Evolutionary conservation across 2,113 vertebrate species (phyloP).

Genomic region (Pseudonaja textilis): DNA sequence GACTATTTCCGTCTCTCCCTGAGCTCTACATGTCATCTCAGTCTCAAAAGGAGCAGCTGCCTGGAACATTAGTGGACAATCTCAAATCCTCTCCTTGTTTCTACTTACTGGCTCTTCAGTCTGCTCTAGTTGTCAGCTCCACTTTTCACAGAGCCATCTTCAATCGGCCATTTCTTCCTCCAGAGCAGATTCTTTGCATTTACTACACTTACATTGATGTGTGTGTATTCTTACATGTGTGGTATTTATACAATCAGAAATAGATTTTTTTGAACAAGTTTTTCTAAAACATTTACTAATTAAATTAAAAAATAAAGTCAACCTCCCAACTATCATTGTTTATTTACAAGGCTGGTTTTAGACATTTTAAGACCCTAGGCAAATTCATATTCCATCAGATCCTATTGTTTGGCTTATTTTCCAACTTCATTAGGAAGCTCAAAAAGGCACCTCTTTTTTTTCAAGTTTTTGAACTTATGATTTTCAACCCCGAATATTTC

Average conservation of each 20-base stretch:
- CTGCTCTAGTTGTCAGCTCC: neutral
- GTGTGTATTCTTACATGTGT: neutral
- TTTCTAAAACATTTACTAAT: neutral
- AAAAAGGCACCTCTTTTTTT: neutral
- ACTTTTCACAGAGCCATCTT: neutral
- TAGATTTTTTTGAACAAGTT: neutral
- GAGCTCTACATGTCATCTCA: neutral
- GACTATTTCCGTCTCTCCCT: neutral
- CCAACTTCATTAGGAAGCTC: neutral
- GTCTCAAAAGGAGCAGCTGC: neutral
- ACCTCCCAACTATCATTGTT: neutral
- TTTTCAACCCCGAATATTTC: neutral
- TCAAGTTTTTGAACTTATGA: neutral
- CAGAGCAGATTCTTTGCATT: neutral
- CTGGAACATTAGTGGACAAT: neutral
- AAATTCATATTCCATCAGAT: neutral
- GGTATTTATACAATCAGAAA: neutral
- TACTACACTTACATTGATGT: neutral
- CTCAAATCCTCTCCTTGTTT: neutral
- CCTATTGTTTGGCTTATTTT: neutral
- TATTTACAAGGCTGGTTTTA: neutral
- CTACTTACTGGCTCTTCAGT: neutral
- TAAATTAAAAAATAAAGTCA: neutral
- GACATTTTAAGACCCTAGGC: neutral
- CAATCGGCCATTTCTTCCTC: neutral